Conservation (phyloP, 2,113 vertebrate genomes). For the Ia io region DNA sequence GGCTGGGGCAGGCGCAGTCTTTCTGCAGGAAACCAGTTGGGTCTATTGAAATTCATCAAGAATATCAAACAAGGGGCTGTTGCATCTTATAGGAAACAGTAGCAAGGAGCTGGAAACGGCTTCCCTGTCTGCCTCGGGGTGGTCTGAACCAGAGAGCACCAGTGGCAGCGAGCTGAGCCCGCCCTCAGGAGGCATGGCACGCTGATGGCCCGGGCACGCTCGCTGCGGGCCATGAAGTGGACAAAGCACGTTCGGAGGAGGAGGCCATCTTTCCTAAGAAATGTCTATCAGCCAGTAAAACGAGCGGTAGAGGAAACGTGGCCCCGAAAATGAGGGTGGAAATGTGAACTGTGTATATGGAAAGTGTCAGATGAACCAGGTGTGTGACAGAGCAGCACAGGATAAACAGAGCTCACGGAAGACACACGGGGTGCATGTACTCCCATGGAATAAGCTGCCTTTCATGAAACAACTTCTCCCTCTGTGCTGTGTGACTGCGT, state of each 20-base stretch:
- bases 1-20: too few species aligned
- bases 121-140: not conserved
- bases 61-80: not conserved
- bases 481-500: too few species aligned
- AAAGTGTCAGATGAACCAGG: not conserved
- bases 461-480: not conserved
- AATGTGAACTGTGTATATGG: not conserved
- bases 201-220: not conserved
- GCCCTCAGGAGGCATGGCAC: too few species aligned
- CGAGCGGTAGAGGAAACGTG: fast-evolving
- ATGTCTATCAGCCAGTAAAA: not conserved
- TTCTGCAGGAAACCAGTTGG: not conserved
- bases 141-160: not conserved
- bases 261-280: not conserved
- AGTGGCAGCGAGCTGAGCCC: too few species aligned
- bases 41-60: not conserved
- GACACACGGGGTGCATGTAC: too few species aligned
- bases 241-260: not conserved
- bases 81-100: too few species aligned
- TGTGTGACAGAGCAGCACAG: not conserved
- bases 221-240: not conserved
- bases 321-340: not conserved
- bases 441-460: not conserved
- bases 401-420: not conserved
- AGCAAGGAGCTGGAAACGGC: too few species aligned